A percentile compares a stretch with the other conserved stretches of the same genome.
These are phyloP conservation scores for Amblyraja radiata DNA, from an alignment of 2,797 vertebrate species.

Conservation along the genomic window DNA sequence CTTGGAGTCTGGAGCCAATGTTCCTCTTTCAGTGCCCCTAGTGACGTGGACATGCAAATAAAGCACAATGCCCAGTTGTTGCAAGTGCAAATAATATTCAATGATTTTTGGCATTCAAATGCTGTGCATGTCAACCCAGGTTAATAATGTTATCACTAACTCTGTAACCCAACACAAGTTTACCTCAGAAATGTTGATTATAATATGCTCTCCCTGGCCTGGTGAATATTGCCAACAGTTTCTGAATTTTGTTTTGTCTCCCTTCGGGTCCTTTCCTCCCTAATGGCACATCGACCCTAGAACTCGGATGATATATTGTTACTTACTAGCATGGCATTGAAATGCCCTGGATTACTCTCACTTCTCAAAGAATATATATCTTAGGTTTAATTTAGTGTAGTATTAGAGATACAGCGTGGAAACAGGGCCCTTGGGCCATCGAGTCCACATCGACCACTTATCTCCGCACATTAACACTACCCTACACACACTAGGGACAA, in stretches of 20 bases:
- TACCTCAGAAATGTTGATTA: not conserved
- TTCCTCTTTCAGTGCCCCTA: not conserved
- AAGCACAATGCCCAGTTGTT: not conserved
- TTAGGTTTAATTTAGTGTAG: not conserved
- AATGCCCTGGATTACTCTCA: not conserved
- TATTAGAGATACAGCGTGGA: too few species aligned
- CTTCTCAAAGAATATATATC: not conserved
- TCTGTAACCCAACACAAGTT: not conserved
- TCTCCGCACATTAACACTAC: too few species aligned
- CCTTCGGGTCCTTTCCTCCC: not conserved
- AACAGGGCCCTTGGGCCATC: too few species aligned
- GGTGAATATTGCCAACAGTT: not conserved
- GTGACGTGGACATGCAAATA: not conserved
- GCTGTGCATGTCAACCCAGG: not conserved
- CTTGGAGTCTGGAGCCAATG: too few species aligned
- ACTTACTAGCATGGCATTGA: not conserved
- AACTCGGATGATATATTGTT: not conserved
- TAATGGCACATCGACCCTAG: not conserved
- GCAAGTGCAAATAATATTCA: not conserved
- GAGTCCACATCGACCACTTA: too few species aligned
- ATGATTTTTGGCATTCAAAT: not conserved
- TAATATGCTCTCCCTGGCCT: not conserved
- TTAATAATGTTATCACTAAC: not conserved
- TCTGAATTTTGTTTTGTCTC: not conserved
- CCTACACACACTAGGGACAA: too few species aligned